Evolutionary conservation across 2,888 invertebrate genomes (phyloP).

Genomic region (Cecidostiba fungosa): DNA sequence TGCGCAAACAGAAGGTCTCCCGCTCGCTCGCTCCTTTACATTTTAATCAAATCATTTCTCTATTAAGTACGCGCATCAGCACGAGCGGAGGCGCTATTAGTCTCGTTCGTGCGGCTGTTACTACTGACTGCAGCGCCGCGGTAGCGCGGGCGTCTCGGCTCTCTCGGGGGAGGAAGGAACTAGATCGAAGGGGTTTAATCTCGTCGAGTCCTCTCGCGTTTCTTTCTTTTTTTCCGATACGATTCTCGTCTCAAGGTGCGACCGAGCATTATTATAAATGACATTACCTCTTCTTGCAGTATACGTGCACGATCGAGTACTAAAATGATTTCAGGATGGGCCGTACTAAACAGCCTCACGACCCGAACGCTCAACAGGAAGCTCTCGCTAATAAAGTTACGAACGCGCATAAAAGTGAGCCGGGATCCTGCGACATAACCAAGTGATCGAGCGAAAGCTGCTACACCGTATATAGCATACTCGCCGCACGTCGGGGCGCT

Average conservation of each 20-base stretch:
- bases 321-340: not conserved
- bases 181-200: slow-evolving; percentile 76
- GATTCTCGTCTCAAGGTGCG: too few relatives aligned
- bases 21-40: slow-evolving; percentile 77
- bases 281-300: too few relatives aligned
- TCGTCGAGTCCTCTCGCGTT: slow-evolving; percentile 63
- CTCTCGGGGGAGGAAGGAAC: too few relatives aligned
- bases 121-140: too few relatives aligned
- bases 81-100: slow-evolving; percentile 43
- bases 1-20: slow-evolving; percentile 79
- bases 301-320: too few relatives aligned
- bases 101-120: slow-evolving; percentile 56
- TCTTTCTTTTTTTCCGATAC: too few relatives aligned
- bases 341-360: not conserved
- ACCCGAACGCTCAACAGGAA: slow-evolving; percentile 22
- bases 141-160: too few relatives aligned
- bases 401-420: slow-evolving; percentile 45
- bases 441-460: not conserved
- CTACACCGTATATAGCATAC: too few relatives aligned
- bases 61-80: slow-evolving; percentile 69
- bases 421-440: not conserved
- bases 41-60: slow-evolving; percentile 80
- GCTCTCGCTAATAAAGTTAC: slow-evolving; percentile 50
- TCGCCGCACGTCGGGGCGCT: slow-evolving; percentile 20
- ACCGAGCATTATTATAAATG: too few relatives aligned